A percentile compares a stretch with the other conserved stretches of the same genome.
Evolutionary conservation across 2,888 invertebrate genomes (phyloP).

Genomic region (Heliconius erato): DNA sequence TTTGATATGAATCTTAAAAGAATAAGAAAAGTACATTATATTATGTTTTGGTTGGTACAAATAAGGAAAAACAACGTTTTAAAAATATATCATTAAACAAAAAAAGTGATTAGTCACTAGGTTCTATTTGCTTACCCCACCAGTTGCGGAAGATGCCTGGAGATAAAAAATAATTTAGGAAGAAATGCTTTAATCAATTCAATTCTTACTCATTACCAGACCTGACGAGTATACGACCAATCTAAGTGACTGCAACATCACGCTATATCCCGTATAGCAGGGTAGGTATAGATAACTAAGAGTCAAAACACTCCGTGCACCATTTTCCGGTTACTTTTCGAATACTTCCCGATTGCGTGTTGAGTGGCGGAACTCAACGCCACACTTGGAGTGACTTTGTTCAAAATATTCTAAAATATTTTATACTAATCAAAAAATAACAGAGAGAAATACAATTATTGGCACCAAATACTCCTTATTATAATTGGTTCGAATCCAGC

Average conservation of each 20-base stretch:
- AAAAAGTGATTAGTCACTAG: slow-evolving; percentile 2
- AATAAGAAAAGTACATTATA: too few relatives aligned
- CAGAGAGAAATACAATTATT: too few relatives aligned
- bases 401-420: too few relatives aligned
- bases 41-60: too few relatives aligned
- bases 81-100: not conserved
- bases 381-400: too few relatives aligned
- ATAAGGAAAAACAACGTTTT: too few relatives aligned
- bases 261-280: not conserved
- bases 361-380: too few relatives aligned
- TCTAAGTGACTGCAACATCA: not conserved
- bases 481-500: too few relatives aligned
- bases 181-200: not conserved
- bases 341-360: too few relatives aligned
- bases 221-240: not conserved
- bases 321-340: not conserved
- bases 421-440: too few relatives aligned
- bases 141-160: slow-evolving; percentile 20
- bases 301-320: not conserved
- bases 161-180: slow-evolving; percentile 3
- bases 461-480: too few relatives aligned
- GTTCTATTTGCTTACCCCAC: slow-evolving; percentile 11
- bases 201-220: not conserved
- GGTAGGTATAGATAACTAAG: not conserved
- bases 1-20: too few relatives aligned